Evolutionary conservation across 2,113 vertebrate species (phyloP).

Genomic region (Megaptera novaeangliae): DNA sequence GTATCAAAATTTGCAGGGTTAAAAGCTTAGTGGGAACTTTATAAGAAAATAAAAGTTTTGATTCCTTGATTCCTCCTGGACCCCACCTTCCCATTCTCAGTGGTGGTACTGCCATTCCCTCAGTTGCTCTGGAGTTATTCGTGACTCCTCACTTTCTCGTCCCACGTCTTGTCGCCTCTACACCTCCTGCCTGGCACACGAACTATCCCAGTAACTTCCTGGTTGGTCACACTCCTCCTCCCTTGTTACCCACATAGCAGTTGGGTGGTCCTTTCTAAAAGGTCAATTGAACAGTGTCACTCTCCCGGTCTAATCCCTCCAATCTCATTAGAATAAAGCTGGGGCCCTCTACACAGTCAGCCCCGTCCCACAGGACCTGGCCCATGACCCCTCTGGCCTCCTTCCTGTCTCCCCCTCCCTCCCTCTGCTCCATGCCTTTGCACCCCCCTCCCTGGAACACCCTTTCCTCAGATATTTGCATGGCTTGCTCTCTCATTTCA

Average conservation of each 20-base stretch:
- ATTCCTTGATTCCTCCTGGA: no score
- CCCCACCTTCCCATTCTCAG: fast-evolving
- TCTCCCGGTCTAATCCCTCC: not conserved
- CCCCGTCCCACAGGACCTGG: fast-evolving
- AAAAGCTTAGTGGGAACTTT: no score
- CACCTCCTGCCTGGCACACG: fast-evolving
- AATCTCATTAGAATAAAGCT: not conserved
- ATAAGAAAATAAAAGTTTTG: not conserved
- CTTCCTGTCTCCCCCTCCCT: not conserved
- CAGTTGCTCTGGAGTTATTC: fast-evolving
- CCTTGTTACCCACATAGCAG: not conserved
- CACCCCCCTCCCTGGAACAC: not conserved
- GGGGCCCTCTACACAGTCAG: fast-evolving
- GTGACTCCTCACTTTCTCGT: not conserved
- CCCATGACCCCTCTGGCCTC: fast-evolving
- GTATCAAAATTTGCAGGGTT: fast-evolving
- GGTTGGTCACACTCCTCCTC: fast-evolving
- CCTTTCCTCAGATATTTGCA: not conserved
- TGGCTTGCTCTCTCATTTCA: not conserved
- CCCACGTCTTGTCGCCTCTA: fast-evolving
- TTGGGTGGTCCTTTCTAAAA: not conserved
- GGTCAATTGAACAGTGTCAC: not conserved
- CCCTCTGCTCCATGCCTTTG: not conserved
- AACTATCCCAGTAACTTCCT: not conserved
- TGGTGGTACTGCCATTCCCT: fast-evolving